Evolutionary conservation across 2,113 vertebrate species (phyloP).

Genomic region (Mionectes macconnelli): DNA sequence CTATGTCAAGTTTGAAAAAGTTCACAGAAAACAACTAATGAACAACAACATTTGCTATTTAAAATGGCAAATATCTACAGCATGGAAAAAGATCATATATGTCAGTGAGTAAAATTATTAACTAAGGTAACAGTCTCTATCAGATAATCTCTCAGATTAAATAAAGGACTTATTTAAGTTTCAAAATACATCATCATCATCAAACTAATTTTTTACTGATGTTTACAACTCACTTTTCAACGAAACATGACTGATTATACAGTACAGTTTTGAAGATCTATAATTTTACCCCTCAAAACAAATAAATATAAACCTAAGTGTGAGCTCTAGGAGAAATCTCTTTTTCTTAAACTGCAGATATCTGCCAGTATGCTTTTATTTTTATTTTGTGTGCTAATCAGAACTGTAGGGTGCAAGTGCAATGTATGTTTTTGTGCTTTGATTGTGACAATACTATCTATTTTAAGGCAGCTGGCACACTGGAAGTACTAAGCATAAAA

Average conservation of each 20-base stretch:
- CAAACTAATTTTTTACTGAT: background rate
- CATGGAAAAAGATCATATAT: background rate
- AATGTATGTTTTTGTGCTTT: background rate
- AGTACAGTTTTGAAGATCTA: background rate
- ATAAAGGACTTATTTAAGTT: background rate
- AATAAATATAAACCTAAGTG: background rate
- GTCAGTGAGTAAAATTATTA: background rate
- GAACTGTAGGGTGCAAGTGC: background rate
- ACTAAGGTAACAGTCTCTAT: background rate
- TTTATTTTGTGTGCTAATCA: background rate
- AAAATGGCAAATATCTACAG: background rate
- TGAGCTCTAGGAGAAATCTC: background rate
- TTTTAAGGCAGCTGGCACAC: background rate
- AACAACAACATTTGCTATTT: background rate
- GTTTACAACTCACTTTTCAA: background rate
- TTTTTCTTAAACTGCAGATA: background rate
- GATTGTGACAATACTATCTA: background rate
- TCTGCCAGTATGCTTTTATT: background rate
- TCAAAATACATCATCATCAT: background rate
- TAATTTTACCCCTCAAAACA: background rate
- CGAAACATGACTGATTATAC: background rate
- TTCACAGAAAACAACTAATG: background rate
- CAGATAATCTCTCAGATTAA: background rate
- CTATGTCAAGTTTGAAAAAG: background rate
- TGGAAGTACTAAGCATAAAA: background rate